These are phyloP conservation scores for Macrosteles quadrilineatus DNA, from an alignment of 1,140 invertebrate genomes.

Conservation along the genomic window DNA sequence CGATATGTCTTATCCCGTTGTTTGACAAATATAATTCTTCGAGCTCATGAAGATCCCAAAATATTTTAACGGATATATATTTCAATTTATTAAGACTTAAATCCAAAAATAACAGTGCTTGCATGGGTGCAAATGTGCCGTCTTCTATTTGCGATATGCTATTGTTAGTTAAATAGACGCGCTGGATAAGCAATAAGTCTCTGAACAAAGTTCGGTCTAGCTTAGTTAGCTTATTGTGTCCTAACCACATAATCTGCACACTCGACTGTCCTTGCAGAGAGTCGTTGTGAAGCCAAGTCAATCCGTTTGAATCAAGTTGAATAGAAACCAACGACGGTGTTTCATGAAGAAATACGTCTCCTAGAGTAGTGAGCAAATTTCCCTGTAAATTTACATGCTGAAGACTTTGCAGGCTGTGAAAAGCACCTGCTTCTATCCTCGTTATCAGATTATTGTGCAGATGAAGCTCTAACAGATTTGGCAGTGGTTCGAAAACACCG, in stretches of 20 bases:
- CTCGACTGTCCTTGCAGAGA: constrained; percentile 75
- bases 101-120: constrained; percentile 74
- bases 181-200: constrained; percentile 71
- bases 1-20: constrained; percentile 59
- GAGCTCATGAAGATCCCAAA: constrained; percentile 67
- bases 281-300: constrained; percentile 73
- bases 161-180: constrained; percentile 83
- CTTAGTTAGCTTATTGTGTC: constrained; percentile 75
- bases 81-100: constrained; percentile 72
- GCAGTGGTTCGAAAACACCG: constrained; percentile 78
- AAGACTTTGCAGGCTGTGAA: constrained; percentile 78
- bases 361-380: constrained; percentile 72
- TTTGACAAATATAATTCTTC: constrained; percentile 65
- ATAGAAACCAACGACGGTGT: constrained; percentile 79
- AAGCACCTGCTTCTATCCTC: constrained; percentile 78
- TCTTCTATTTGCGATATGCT: constrained; percentile 77
- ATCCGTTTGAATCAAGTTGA: constrained; percentile 80
- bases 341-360: constrained; percentile 76
- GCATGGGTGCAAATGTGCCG: constrained; percentile 73
- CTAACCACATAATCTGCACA: constrained; percentile 84
- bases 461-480: constrained; percentile 78
- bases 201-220: constrained; percentile 71
- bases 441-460: constrained; percentile 84
- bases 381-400: constrained; percentile 87
- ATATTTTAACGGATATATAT: constrained; percentile 62